Conservation (phyloP, 1,140 invertebrate genomes). For the Aricia agestis region DNA sequence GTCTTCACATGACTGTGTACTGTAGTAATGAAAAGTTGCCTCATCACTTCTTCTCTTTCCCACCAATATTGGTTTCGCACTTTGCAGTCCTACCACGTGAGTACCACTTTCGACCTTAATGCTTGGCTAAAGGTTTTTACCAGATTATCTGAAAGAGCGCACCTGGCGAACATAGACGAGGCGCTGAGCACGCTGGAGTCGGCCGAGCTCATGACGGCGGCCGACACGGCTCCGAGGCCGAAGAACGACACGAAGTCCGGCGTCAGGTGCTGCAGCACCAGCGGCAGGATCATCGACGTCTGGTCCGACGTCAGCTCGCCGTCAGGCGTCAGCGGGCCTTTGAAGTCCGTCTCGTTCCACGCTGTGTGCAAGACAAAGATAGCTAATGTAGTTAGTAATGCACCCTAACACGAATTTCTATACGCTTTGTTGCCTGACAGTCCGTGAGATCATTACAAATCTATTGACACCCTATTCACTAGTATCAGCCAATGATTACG, state of each 20-base stretch:
- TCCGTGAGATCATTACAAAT: no score
- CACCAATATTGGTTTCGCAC: no score
- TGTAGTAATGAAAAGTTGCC: no score
- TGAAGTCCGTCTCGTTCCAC: conserved; percentile 94
- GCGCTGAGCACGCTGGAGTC: conserved; percentile 98
- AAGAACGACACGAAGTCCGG: conserved; percentile 97
- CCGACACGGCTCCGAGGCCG: conserved; percentile 97
- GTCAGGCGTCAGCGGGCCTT: conserved; percentile 79
- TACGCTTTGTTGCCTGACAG: no score
- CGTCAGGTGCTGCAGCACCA: conserved; percentile 97
- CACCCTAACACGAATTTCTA: neutral
- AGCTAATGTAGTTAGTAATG: no score
- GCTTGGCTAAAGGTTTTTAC: no score
- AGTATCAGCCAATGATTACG: no score
- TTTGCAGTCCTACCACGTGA: no score
- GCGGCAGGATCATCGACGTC: conserved; percentile 95
- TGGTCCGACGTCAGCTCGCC: conserved; percentile 82
- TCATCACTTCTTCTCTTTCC: no score
- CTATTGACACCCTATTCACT: no score
- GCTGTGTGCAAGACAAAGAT: conserved; percentile 75
- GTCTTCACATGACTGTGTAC: no score
- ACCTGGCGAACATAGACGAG: conserved; percentile 96
- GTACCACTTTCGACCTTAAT: no score
- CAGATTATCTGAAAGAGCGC: neutral
- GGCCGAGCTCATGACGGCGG: conserved; percentile 98